Base-by-base conservation (phyloP, 1,140 invertebrate genomes). In the Saccostrea cuccullata region DNA sequence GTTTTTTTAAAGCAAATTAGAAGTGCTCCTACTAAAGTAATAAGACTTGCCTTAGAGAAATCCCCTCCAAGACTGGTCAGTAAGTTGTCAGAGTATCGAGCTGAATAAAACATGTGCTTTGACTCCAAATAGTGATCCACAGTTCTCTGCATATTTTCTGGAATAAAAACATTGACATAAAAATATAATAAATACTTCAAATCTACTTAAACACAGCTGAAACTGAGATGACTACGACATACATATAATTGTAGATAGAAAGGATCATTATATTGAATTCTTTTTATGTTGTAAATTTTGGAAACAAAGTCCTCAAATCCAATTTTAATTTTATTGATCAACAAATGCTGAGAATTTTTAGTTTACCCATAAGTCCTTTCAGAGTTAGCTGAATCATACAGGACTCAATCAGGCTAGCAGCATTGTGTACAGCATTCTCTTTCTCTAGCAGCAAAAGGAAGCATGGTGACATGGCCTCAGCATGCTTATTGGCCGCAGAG, bases 351-450 rank as follows among this genome's bases (percentile, higher is more conserved):
- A 3, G 47, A 47, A 47, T 47, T 47, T 47, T 5, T 47, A 36
- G 58, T 90, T 91, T 90, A 93, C 93, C 90, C 89, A 92, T 89
- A 36, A 91, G 64, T 12, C 91, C 91, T 47, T 92, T 89, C 12
- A 92, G 77, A 17, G 91, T 92, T 77, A 94, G 88, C 89, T 94
- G 94, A 2, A 93, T 91, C 92, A 94, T 94, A 88, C 93, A 91
- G 26, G 93, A 92, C 82, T 94, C 94, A 55, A 94, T 91, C 13
- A 94, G 90, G 89, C 93, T 93, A 26, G 92, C 90, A 17, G 92
- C 91, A 86, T 91, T 91, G 86, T 94, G 94, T 20, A 91, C 85
- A n/a, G 93, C 93, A 90, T 94, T 94, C 88, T 94, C 94, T 85
- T 94, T 94, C 55, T 92, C 83, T 55, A 94, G 88, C 77, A 93